These are phyloP conservation scores for Athalia cordata DNA, from an alignment of 2,888 invertebrate species.

Conservation along the genomic window DNA sequence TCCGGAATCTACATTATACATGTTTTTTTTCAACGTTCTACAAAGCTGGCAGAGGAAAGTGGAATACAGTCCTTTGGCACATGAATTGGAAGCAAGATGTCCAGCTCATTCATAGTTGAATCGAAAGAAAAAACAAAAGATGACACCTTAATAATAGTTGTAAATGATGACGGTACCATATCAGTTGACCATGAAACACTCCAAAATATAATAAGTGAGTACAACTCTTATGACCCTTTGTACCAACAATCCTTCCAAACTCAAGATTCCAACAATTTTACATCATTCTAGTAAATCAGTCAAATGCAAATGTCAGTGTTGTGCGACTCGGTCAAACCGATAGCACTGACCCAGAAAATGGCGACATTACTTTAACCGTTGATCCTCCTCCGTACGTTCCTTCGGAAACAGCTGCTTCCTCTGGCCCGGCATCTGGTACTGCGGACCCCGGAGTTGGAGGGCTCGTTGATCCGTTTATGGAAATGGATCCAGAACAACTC, in stretches of 20 bases:
- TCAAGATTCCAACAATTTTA: constrained; percentile 7
- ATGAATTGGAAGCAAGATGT: constrained; percentile 67
- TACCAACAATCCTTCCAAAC: neutral
- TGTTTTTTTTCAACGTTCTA: too few relatives aligned
- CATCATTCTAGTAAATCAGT: constrained; percentile 65
- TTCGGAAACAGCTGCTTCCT: constrained; percentile 49
- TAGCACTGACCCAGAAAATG: constrained; percentile 56
- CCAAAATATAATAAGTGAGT: constrained; percentile 86
- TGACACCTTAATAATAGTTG: constrained; percentile 88
- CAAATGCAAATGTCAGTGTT: constrained; percentile 70
- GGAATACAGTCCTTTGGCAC: too few relatives aligned
- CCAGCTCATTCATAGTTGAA: constrained; percentile 68
- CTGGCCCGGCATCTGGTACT: constrained; percentile 47
- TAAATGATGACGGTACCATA: constrained; percentile 90
- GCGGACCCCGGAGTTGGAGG: constrained; percentile 51
- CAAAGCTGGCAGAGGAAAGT: too few relatives aligned
- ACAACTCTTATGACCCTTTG: constrained; percentile 27
- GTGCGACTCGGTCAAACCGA: constrained; percentile 69
- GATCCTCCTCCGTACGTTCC: constrained; percentile 65
- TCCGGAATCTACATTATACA: too few relatives aligned
- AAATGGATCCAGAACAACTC: constrained; percentile 75
- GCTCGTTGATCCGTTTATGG: constrained; percentile 73
- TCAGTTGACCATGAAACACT: constrained; percentile 88
- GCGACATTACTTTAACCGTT: constrained; percentile 68
- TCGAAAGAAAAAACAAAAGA: constrained; percentile 72